Evolutionary conservation across 2,113 vertebrate genomes (phyloP).

Genomic region (Ciconia boyciana): DNA sequence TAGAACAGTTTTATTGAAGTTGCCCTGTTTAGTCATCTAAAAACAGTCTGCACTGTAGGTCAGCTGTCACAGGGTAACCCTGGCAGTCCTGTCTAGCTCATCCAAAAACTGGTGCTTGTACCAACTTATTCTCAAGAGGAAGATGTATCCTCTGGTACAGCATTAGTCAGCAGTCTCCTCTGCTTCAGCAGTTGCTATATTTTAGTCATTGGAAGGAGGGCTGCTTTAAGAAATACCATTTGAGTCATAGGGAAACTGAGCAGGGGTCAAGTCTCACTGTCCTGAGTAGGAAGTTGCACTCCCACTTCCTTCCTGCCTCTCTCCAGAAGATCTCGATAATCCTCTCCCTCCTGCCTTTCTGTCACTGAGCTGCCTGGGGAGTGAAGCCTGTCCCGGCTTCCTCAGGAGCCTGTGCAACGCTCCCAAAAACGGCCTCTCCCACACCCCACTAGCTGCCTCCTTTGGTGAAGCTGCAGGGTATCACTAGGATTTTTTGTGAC

Average conservation of each 20-base stretch:
- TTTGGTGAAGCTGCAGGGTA: neutral
- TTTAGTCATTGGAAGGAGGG: neutral
- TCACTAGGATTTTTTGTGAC: neutral
- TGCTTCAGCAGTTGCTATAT: neutral
- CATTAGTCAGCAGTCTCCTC: slow-evolving; percentile 29
- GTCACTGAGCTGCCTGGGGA: neutral
- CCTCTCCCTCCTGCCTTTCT: neutral
- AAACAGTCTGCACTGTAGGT: neutral
- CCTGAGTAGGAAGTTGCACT: slow-evolving; percentile 35
- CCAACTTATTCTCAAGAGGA: neutral
- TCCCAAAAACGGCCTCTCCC: neutral
- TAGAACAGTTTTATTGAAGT: neutral
- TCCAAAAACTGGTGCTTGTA: neutral
- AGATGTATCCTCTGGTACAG: neutral
- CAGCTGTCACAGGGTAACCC: neutral
- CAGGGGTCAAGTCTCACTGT: slow-evolving; percentile 13
- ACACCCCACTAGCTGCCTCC: neutral
- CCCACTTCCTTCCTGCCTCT: slow-evolving; percentile 39
- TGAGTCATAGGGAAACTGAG: slow-evolving; percentile 28
- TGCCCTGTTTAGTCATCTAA: neutral
- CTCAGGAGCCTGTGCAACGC: neutral
- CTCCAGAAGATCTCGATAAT: neutral
- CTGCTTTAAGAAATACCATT: slow-evolving; percentile 43
- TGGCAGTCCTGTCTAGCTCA: neutral
- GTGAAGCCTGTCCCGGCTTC: neutral